Conservation (phyloP, 2,888 invertebrate species). For the Drosophila fungiperda region DNA sequence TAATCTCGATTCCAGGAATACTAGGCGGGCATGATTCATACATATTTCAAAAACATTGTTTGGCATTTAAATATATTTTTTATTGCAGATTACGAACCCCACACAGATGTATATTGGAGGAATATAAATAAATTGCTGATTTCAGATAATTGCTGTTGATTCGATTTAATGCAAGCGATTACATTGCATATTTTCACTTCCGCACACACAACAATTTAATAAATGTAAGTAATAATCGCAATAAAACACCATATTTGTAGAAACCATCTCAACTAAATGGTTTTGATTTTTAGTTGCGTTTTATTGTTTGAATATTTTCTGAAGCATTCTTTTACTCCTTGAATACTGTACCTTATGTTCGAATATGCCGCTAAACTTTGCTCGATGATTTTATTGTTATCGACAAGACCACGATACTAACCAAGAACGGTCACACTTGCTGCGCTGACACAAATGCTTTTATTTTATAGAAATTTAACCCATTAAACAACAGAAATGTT, state of each 20-base stretch:
- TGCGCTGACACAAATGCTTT: neutral
- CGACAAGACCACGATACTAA: neutral
- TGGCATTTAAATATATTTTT: slow-evolving; percentile 3
- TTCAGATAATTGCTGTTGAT: neutral
- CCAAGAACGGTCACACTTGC: neutral
- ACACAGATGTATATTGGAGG: neutral
- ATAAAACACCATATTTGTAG: no score
- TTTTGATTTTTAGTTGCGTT: neutral
- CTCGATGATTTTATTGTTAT: neutral
- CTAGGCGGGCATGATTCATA: slow-evolving; percentile 7
- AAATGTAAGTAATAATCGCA: neutral
- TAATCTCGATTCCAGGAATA: slow-evolving; percentile 31
- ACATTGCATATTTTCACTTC: neutral
- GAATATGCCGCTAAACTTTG: slow-evolving; percentile 1
- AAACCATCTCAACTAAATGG: neutral
- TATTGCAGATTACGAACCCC: slow-evolving; percentile 2
- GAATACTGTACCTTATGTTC: neutral
- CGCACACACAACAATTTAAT: neutral
- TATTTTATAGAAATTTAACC: neutral
- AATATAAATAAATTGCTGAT: neutral
- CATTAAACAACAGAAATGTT: slow-evolving; percentile 3
- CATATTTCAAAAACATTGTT: slow-evolving; percentile 12
- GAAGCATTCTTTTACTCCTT: neutral
- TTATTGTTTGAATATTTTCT: neutral
- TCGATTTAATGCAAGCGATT: neutral